A percentile compares a stretch with the other conserved stretches of the same genome.
These are phyloP conservation scores for Trachelus iudaicus DNA, from an alignment of 2,888 invertebrate species.

Conservation along the genomic window DNA sequence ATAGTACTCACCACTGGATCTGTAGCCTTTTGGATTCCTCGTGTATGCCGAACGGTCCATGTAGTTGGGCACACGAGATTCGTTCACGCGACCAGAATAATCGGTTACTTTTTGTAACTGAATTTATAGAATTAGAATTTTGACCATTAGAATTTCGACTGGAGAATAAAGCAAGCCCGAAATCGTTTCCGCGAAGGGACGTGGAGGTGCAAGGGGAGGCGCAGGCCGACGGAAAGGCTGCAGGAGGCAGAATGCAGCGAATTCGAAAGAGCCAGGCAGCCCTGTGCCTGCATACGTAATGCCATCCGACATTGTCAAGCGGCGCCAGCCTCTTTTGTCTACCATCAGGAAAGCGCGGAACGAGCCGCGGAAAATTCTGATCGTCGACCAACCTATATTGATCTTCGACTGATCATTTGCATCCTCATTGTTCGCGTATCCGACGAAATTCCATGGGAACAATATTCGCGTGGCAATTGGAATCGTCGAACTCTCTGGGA, in stretches of 20 bases:
- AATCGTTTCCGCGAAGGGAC: conserved; percentile 1
- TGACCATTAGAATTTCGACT: conserved; percentile 49
- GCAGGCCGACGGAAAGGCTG: conserved; percentile 38
- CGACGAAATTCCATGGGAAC: conserved; percentile 56
- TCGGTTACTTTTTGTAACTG: no score
- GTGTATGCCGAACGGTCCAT: no score
- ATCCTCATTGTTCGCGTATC: conserved; percentile 63
- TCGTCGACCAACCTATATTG: conserved; percentile 60
- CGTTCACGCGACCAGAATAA: no score
- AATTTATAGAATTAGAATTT: no score
- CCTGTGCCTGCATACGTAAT: conserved; percentile 64
- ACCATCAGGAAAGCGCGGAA: conserved; percentile 30
- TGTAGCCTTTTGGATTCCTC: no score
- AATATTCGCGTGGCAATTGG: conserved; percentile 32
- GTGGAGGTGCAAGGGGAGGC: conserved; percentile 16
- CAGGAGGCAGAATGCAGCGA: conserved; percentile 59
- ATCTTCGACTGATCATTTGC: conserved; percentile 66
- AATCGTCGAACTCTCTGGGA: background rate
- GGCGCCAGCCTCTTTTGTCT: conserved; percentile 52
- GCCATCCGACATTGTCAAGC: conserved; percentile 39
- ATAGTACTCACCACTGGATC: no score
- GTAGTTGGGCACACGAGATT: no score
- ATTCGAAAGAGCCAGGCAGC: conserved; percentile 56
- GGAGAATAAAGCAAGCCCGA: conserved; percentile 39
- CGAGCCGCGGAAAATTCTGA: conserved; percentile 62